Evolutionary conservation across 2,888 invertebrate genomes (phyloP), one percentile per base, ranked within the genome.

Genomic region (Nomada ruficornis): DNA sequence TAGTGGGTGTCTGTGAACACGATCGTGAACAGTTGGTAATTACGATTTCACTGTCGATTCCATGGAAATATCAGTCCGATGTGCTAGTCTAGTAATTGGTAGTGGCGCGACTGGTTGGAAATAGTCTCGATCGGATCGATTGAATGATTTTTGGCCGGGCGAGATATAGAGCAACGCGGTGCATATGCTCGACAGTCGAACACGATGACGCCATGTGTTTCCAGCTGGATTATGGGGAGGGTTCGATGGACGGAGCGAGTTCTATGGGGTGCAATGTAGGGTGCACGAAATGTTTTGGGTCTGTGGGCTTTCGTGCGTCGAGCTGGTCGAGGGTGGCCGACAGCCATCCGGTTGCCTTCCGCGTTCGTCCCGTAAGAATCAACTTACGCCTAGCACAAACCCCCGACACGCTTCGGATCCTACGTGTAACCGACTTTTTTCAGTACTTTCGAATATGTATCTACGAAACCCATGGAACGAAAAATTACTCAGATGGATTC

Each of bases 141-240:
- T 71, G 76, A 79, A 86, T 86, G 88, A 88, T 85, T 88, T 83
- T 83, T 83, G 70, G 78, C 44, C 55, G 63, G 72, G 50, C 62
- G 74, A 13, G 73, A 50, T 60, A 54, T 57, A 60, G 79, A 55
- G 75, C 78, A 86, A 82, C 77, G 63, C 60, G 77, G 55, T 88
- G 84, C 86, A 90, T 88, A 86, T 89, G 88, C 82, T 83, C 57
- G 80, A 68, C 77, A 64, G 73, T 69, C 73, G 85, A 86, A 80
- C 60, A 72, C 86, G 86, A 88, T 88, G 90, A 90, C 91, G 91
- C 91, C 93, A 92, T 93, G 92, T 93, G 93, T 92, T 92, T 92
- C 91, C 91, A 91, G 91, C 89, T 91, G 91, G 90, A 90, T 89
- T 88, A 86, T 70, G 85, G 85, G 85, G 87, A 83, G 88, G 85